Base-by-base conservation (phyloP, 2,797 vertebrate genomes). In the Lagodon rhomboides region DNA sequence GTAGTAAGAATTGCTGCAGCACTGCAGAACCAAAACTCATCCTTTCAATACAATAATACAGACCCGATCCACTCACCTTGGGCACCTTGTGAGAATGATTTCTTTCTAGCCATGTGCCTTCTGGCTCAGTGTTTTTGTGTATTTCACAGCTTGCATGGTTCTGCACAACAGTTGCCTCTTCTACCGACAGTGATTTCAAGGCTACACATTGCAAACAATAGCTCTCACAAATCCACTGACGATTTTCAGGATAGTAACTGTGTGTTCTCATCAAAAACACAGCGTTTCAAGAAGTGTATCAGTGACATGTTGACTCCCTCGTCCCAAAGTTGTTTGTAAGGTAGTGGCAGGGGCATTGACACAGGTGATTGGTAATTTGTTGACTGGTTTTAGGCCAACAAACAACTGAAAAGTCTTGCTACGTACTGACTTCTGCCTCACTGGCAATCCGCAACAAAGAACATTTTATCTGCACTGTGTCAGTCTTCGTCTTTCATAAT, bases 261-360 rank as follows among this genome's bases (percentile, higher is more conserved):
- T 22, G 41, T 73, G 17, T 34, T 74, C 25, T 70, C 60, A 59
- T 59, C n/a, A 70, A 64, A 64, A 65, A 46, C 4, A 20, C 25
- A 17, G 30, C 38, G 30, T 9, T 69, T 63, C 20, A 58, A 27
- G 15, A 55, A 43, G 30, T 47, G 62, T n/a, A 20, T 58, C 20
- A 41, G 51, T n/a, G 27, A 38, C 47, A 27, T 58, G n/a, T 17
- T 53, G 22, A 50, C 30, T 59, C 17, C n/a, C 17, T 16, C 27
- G 54, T 23, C 16, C 4, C 4, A 25, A 47, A 74, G 60, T 62
- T 25, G 23, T 56, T 5, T 71, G 11, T 22, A 66, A n/a, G 1
- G 58, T 20, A 30, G 16, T 46, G 38, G 49, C 4, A 0, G 44
- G 44, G 8, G n/a, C 22, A 15, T 20, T 71, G 11, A 71, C 30